phyloP scores from a whole-genome alignment of 2,113 vertebrate genomes.

The Centropus bengalensis region DNA sequence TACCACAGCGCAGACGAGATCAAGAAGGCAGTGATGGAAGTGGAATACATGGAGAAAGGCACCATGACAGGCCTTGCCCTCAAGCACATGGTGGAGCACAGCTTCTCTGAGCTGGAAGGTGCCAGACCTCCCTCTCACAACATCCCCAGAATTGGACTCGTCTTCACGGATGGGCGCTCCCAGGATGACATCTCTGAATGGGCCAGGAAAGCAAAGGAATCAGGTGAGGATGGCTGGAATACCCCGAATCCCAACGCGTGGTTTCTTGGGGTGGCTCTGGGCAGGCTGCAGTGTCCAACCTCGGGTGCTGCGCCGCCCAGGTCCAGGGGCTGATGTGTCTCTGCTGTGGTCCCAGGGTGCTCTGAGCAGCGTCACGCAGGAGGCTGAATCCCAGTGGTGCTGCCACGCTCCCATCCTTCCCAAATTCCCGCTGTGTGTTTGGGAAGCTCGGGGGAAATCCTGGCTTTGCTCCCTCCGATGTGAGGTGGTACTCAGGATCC shows the following conservation, averaged over 20 bases:
- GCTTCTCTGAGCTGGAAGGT: conserved; percentile 89
- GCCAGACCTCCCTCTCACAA: conserved; percentile 79
- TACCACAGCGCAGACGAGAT: conserved; percentile 86
- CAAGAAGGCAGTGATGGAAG: conserved; percentile 90
- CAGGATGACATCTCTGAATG: conserved; percentile 95
- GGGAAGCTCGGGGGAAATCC: background rate
- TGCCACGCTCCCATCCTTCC: rapidly evolving
- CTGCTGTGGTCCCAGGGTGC: background rate
- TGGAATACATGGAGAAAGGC: conserved; percentile 98
- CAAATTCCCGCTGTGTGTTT: background rate
- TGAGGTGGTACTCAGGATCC: background rate
- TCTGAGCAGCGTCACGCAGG: background rate
- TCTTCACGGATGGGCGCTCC: conserved; percentile 96
- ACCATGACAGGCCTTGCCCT: conserved; percentile 96
- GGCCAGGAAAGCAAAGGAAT: conserved; percentile 91
- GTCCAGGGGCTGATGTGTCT: rapidly evolving
- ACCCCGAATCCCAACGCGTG: background rate
- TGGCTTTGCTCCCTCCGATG: background rate
- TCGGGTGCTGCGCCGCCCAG: background rate
- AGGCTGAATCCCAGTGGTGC: rapidly evolving
- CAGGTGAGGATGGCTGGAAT: conserved; percentile 73
- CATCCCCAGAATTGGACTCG: conserved; percentile 88
- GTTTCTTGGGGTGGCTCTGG: background rate
- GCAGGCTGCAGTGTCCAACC: background rate
- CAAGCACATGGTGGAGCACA: conserved; percentile 95